Evolutionary conservation across 2,113 vertebrate species (phyloP), one percentile per base, ranked within the genome.

Genomic region (Sinocyclocheilus grahami): DNA sequence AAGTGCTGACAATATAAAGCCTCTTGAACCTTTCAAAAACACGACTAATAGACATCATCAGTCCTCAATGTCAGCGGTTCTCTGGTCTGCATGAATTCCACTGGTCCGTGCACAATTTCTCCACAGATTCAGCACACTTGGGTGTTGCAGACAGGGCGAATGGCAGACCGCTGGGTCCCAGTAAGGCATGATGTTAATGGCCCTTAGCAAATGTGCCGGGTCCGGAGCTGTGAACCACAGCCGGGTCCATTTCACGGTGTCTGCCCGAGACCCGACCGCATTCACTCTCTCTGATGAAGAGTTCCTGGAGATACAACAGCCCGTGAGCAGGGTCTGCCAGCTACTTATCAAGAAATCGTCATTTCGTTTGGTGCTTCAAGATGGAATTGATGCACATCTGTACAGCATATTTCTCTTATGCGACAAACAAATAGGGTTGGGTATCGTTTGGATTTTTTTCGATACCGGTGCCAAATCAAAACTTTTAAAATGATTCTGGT

Each of bases 211-310:
- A 95, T 95, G 93, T 92, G 89, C 91, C 87, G 83, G 90, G 91
- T 90, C 89, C 90, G 89, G 93, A 91, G 90, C 90, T 51, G 85
- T 94, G 93, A 95, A 93, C 94, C 93, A 89, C 86, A 91, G 89
- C 92, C 75, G 33, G 90, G 89, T 90, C 94, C 92, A 95, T 95
- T 95, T 95, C 94, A 94, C 89, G 91, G 93, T 94, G 92, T 93
- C 93, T 94, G 92, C 89, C 90, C 2, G 80, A 82, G 88, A 90
- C 87, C 91, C 83, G 74, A 82, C 87, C 46, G 79, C 91, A 92
- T 92, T 95, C 88, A 91, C 89, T 95, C 94, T 93, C 86, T 0
- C 87, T 93, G 93, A 94, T 92, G 93, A 93, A 94, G 89, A 86
- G 91, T 88, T 91, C 84, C 78, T 42, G 51, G 74, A 65, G 77